A percentile compares a stretch with the other conserved stretches of the same genome.
Evolutionary conservation across 2,113 vertebrate species (phyloP).

Genomic region (Myotis brandtii): DNA sequence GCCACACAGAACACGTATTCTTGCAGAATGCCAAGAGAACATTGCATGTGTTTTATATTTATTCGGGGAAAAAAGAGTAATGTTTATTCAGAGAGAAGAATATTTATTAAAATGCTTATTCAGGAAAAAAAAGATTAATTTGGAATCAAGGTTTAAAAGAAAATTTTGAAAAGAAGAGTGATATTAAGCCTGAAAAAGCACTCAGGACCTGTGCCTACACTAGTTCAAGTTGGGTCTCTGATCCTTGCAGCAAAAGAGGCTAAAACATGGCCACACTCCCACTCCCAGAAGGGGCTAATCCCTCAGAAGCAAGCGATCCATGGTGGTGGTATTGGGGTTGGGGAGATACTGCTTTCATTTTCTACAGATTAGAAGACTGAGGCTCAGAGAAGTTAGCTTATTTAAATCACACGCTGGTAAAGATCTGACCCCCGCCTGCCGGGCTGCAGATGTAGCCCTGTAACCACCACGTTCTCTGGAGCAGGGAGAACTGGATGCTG

Average conservation of each 20-base stretch:
- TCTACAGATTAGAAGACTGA: not conserved
- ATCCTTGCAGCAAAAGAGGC: not conserved
- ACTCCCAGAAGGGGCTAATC: not conserved
- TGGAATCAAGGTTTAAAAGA: constrained; percentile 51
- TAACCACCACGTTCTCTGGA: not conserved
- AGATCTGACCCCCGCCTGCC: not conserved
- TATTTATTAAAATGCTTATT: constrained; percentile 55
- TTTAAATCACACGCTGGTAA: not conserved
- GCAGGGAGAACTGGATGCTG: not conserved
- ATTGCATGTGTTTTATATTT: constrained; percentile 51
- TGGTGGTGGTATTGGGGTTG: not conserved
- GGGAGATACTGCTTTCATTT: rapidly evolving
- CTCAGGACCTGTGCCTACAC: not conserved
- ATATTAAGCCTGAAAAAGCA: not conserved
- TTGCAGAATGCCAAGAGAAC: constrained; percentile 50
- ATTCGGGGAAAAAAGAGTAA: constrained; percentile 41
- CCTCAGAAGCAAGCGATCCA: not conserved
- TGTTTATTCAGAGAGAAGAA: constrained; percentile 36
- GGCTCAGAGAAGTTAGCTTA: not conserved
- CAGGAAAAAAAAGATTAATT: constrained; percentile 21
- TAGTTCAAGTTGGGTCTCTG: not conserved
- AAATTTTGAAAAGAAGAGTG: not conserved
- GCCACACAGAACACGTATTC: constrained; percentile 13
- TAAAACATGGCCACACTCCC: not conserved
- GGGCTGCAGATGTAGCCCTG: not conserved